These are phyloP conservation scores for Rallus crepitans DNA, from an alignment of 2,797 vertebrate species.

Conservation along the genomic window DNA sequence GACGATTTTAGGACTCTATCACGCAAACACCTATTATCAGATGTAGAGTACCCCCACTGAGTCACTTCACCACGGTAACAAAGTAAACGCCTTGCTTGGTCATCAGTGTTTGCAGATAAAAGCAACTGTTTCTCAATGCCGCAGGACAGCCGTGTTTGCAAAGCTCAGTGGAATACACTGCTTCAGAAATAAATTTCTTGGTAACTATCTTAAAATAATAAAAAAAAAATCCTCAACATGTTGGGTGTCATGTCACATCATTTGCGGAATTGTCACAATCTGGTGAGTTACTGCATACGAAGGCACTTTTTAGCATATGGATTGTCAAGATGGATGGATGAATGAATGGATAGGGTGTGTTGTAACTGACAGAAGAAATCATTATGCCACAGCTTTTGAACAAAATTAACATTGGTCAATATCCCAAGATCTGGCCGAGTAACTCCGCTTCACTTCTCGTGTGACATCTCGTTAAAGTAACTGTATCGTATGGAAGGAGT, in stretches of 20 bases:
- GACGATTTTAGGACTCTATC: constrained; percentile 18
- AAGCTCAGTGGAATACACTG: constrained; percentile 6
- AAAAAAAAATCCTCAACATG: constrained; percentile 63
- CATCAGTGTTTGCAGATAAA: constrained; percentile 25
- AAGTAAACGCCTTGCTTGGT: neutral
- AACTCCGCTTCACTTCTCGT: neutral
- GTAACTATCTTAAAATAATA: constrained; percentile 54
- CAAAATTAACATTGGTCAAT: constrained; percentile 57
- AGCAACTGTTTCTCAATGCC: neutral
- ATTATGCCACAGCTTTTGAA: constrained; percentile 61
- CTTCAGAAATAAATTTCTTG: constrained; percentile 48
- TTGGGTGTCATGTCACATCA: constrained; percentile 62
- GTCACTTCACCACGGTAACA: neutral
- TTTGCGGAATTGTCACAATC: constrained; percentile 64
- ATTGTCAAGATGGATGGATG: constrained; percentile 65
- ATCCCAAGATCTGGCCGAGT: constrained; percentile 12
- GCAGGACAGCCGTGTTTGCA: constrained; percentile 31
- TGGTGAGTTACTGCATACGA: constrained; percentile 61
- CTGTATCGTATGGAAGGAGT: neutral
- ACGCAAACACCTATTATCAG: constrained; percentile 22
- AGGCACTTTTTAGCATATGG: constrained; percentile 60
- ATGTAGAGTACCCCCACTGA: neutral
- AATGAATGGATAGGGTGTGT: constrained; percentile 57
- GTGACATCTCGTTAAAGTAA: constrained; percentile 30
- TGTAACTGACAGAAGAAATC: constrained; percentile 69